These are phyloP conservation scores for Pseudopleuronectes americanus DNA, from an alignment of 2,797 vertebrate species.

Conservation along the genomic window DNA sequence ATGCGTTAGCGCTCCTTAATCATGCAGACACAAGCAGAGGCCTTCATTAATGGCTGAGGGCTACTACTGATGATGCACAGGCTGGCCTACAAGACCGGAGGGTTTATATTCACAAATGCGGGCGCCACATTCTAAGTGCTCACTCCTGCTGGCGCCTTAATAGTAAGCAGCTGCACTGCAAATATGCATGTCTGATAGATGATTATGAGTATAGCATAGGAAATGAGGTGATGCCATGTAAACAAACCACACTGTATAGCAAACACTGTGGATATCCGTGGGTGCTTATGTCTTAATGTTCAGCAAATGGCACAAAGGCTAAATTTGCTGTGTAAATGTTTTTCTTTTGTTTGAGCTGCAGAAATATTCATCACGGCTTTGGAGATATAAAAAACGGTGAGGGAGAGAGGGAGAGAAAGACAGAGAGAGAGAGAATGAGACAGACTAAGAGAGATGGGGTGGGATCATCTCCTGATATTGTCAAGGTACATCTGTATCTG, in stretches of 20 bases:
- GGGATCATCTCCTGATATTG: constrained; percentile 21
- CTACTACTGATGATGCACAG: constrained; percentile 67
- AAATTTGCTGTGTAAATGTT: constrained; percentile 31
- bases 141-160: constrained; percentile 56
- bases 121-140: constrained; percentile 62
- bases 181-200: constrained; percentile 66
- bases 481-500: constrained; percentile 33
- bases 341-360: constrained; percentile 20
- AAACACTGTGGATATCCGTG: constrained; percentile 30
- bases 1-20: constrained; percentile 65
- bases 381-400: not conserved
- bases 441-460: too few relatives aligned
- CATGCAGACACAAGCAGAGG: constrained; percentile 73
- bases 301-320: constrained; percentile 13
- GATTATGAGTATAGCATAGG: constrained; percentile 52
- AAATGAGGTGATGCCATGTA: constrained; percentile 47
- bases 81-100: constrained; percentile 52
- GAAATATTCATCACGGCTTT: constrained; percentile 9
- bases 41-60: constrained; percentile 78
- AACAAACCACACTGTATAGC: constrained; percentile 46
- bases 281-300: constrained; percentile 36
- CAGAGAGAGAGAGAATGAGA: not conserved
- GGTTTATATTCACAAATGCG: constrained; percentile 54
- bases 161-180: constrained; percentile 59
- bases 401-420: not conserved